Conservation (phyloP, 2,113 vertebrate genomes). For the Ptyas mucosa region DNA sequence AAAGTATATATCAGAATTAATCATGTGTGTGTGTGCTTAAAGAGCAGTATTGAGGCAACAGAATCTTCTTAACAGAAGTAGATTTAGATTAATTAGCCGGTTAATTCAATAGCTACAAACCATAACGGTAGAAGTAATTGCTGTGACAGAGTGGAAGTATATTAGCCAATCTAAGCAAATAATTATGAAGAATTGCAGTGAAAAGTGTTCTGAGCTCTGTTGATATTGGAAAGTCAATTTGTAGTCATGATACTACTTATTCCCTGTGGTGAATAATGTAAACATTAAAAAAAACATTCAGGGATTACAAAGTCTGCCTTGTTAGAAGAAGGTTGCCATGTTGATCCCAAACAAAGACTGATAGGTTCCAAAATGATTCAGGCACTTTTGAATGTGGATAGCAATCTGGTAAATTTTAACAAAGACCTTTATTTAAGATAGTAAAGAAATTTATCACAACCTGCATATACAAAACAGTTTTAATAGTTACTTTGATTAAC, state of each 20-base stretch:
- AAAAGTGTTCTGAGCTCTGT: slow-evolving; percentile 52
- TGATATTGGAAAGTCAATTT: slow-evolving; percentile 55
- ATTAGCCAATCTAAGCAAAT: slow-evolving; percentile 59
- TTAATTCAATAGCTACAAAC: slow-evolving; percentile 50
- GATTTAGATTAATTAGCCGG: slow-evolving; percentile 49
- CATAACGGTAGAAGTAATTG: slow-evolving; percentile 39
- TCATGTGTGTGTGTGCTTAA: neutral
- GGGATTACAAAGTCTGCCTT: slow-evolving; percentile 39
- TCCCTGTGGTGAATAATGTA: slow-evolving; percentile 20
- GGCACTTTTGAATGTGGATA: neutral
- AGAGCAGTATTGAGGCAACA: neutral
- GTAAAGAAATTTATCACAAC: slow-evolving; percentile 30
- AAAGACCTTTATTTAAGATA: slow-evolving; percentile 35
- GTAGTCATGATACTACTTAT: slow-evolving; percentile 53
- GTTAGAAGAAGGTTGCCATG: slow-evolving; percentile 2
- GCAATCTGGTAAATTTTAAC: neutral
- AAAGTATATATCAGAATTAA: neutral
- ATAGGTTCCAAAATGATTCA: slow-evolving; percentile 2
- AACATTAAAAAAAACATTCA: slow-evolving; percentile 42
- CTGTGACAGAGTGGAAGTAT: slow-evolving; percentile 40
- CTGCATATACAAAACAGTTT: neutral
- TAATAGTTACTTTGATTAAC: slow-evolving; percentile 15
- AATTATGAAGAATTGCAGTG: slow-evolving; percentile 58
- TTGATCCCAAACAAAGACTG: slow-evolving; percentile 10
- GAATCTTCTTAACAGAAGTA: slow-evolving; percentile 29